phyloP scores from a whole-genome alignment of 35 echinoderm and acorn worm genomes.

The Apostichopus californicus region DNA sequence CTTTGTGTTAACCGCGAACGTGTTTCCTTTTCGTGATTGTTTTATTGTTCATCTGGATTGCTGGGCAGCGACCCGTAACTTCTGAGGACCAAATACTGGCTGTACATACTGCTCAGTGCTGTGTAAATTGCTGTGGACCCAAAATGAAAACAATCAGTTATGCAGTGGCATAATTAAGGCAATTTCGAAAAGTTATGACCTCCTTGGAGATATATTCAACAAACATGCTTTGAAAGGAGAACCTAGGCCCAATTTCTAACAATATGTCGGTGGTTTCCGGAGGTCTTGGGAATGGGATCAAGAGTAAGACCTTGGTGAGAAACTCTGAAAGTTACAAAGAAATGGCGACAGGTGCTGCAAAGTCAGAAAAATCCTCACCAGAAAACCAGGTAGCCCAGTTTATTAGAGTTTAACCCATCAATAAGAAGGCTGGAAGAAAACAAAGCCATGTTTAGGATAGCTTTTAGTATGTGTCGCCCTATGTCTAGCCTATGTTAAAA shows the following conservation, averaged over 20 bases:
- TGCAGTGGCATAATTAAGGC: not conserved
- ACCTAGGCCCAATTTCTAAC: not conserved
- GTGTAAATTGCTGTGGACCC: not conserved
- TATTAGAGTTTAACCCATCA: too few species aligned
- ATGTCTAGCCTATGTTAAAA: too few species aligned
- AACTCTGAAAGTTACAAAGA: conserved; percentile 39
- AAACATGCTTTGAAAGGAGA: not conserved
- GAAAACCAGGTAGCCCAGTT: conserved; percentile 4
- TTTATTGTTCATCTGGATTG: conserved; percentile 5
- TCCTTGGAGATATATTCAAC: not conserved
- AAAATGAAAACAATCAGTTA: not conserved
- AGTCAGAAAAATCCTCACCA: not conserved
- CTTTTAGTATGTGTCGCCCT: too few species aligned
- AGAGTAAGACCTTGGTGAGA: conserved; percentile 37
- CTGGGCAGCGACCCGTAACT: not conserved
- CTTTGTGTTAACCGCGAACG: not conserved
- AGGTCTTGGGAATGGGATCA: conserved; percentile 9
- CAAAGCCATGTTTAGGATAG: too few species aligned
- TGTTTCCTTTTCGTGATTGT: not conserved
- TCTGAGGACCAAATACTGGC: not conserved
- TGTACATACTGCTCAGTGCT: too few species aligned
- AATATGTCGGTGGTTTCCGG: conserved; percentile 15
- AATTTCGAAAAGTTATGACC: not conserved
- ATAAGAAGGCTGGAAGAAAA: too few species aligned
- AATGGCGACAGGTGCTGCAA: not conserved